These are phyloP conservation scores for Scaptomyza montana DNA, from an alignment of 1,140 invertebrate genomes.

Conservation along the genomic window DNA sequence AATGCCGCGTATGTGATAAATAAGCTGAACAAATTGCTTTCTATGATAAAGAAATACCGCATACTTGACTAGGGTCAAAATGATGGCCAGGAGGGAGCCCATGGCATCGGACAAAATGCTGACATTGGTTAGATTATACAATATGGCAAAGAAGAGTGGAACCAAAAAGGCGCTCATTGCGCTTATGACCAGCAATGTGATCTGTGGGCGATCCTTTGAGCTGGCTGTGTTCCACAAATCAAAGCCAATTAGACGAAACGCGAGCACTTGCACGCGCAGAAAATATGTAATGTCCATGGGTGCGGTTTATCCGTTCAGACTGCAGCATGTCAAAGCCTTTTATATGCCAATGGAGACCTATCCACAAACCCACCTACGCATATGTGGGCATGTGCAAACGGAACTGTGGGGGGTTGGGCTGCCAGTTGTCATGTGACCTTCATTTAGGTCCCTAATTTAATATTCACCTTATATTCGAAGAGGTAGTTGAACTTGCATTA, in stretches of 20 bases:
- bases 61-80: conserved; percentile 54
- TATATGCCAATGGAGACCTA: not conserved
- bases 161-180: conserved; percentile 29
- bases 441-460: conserved; percentile 19
- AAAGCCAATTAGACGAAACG: conserved; percentile 58
- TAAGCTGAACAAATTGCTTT: conserved; percentile 49
- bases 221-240: conserved; percentile 43
- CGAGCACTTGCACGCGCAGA: conserved; percentile 53
- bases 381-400: too few species aligned
- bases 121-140: conserved; percentile 55
- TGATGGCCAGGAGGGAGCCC: conserved; percentile 50
- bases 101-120: conserved; percentile 59
- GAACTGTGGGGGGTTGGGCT: conserved; percentile 17
- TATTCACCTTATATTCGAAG: conserved; percentile 10
- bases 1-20: conserved; percentile 54
- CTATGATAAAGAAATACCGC: conserved; percentile 55
- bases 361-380: not conserved
- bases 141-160: conserved; percentile 46
- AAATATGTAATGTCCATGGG: conserved; percentile 37
- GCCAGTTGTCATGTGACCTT: conserved; percentile 11
- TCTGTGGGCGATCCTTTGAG: conserved; percentile 35
- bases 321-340: conserved; percentile 1
- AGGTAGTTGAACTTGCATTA: conserved; percentile 16
- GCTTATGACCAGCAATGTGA: conserved; percentile 40
- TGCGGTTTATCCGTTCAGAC: not conserved